phyloP scores from a whole-genome alignment of 1,140 invertebrate genomes.

The Drosophila tristis region DNA sequence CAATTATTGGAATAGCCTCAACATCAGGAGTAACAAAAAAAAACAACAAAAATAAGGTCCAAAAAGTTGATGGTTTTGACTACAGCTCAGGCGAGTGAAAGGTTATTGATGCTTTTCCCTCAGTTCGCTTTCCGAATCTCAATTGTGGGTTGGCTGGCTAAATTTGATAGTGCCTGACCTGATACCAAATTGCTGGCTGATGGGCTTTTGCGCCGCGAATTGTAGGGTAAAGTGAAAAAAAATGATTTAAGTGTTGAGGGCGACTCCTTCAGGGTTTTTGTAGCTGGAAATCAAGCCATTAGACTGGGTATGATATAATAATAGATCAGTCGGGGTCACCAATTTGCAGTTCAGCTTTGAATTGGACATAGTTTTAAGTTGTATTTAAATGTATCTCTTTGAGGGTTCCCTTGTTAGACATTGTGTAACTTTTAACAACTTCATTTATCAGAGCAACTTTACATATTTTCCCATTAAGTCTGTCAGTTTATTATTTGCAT shows the following conservation, averaged over 20 bases:
- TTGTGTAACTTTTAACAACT: too few relatives aligned
- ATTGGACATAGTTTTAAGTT: too few relatives aligned
- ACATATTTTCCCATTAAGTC: too few relatives aligned
- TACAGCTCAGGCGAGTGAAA: conserved; percentile 33
- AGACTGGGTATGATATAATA: too few relatives aligned
- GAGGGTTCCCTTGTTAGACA: too few relatives aligned
- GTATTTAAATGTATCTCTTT: too few relatives aligned
- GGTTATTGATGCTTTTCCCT: conserved; percentile 52
- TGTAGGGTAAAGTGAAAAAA: neutral
- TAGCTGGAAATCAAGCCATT: too few relatives aligned
- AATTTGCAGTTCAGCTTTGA: too few relatives aligned
- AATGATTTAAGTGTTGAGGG: neutral
- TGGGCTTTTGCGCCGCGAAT: conserved; percentile 12
- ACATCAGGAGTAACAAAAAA: conserved; percentile 11
- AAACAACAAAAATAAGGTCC: conserved; percentile 11
- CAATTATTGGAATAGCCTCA: conserved; percentile 48
- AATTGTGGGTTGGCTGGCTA: conserved; percentile 38
- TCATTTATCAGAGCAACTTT: too few relatives aligned
- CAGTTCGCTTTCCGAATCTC: conserved; percentile 13
- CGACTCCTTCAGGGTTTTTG: too few relatives aligned
- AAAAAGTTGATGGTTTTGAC: conserved; percentile 40
- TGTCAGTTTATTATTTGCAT: too few relatives aligned
- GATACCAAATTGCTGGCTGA: conserved; percentile 30
- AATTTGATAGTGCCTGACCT: conserved; percentile 38
- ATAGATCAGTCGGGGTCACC: too few relatives aligned